These are phyloP conservation scores for Malurus leucopterus DNA, from an alignment of 2,797 vertebrate genomes.

Conservation along the genomic window DNA sequence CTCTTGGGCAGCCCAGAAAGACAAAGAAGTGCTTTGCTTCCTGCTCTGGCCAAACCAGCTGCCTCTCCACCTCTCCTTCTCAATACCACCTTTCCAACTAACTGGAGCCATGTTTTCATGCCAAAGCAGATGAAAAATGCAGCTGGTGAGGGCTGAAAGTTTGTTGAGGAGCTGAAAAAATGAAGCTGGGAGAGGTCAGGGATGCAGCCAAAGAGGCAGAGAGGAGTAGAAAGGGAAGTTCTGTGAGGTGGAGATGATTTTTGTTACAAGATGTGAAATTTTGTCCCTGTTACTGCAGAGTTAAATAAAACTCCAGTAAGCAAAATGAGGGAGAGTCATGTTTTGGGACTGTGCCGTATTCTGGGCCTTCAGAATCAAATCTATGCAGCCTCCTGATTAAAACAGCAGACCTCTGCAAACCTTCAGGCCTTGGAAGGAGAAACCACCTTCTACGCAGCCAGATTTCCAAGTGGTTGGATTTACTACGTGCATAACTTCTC, in stretches of 20 bases:
- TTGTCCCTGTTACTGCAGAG: not conserved
- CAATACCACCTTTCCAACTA: not conserved
- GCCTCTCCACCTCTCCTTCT: not conserved
- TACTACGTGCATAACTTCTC: not conserved
- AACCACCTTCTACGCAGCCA: not conserved
- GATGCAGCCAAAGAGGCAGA: not conserved
- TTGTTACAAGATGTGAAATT: not conserved
- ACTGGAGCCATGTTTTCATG: conserved; percentile 18
- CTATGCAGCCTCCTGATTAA: not conserved
- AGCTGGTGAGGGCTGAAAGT: not conserved
- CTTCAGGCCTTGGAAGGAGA: not conserved
- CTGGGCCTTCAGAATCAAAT: not conserved
- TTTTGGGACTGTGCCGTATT: not conserved
- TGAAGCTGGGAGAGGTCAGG: not conserved
- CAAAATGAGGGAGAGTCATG: not conserved
- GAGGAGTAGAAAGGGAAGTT: not conserved
- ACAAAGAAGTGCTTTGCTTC: not conserved
- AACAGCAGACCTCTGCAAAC: not conserved
- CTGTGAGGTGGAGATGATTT: not conserved
- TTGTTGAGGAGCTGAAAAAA: conserved; percentile 36
- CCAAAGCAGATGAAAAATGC: conserved; percentile 28
- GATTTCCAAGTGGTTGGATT: not conserved
- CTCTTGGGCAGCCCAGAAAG: not conserved
- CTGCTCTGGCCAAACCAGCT: not conserved
- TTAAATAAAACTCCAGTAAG: not conserved